These are phyloP conservation scores for Clarias fuscus DNA, from an alignment of 2,797 vertebrate genomes.

Conservation along the genomic window DNA sequence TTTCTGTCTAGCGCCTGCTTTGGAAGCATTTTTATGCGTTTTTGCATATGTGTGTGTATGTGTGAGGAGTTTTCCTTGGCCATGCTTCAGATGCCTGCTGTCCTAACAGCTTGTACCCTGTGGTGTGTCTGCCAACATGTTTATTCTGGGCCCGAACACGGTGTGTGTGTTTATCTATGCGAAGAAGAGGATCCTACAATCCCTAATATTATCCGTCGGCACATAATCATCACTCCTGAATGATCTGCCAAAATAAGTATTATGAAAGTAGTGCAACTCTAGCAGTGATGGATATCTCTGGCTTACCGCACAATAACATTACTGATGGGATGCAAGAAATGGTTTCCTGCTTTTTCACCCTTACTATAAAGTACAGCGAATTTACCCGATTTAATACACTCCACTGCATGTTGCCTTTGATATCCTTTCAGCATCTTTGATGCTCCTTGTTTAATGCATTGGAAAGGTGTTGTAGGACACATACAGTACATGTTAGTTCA, in stretches of 20 bases:
- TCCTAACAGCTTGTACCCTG: neutral
- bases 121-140: slow-evolving; percentile 2
- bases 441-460: neutral
- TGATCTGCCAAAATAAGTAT: slow-evolving; percentile 33
- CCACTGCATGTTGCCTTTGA: slow-evolving; percentile 9
- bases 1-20: neutral
- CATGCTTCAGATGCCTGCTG: slow-evolving; percentile 20
- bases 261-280: slow-evolving; percentile 22
- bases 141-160: slow-evolving; percentile 13
- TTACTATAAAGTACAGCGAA: slow-evolving; percentile 17
- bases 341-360: slow-evolving; percentile 37
- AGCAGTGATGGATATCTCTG: slow-evolving; percentile 31
- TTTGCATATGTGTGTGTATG: neutral
- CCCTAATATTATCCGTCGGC: neutral
- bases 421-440: slow-evolving; percentile 9
- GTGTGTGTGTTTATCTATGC: neutral
- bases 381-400: slow-evolving; percentile 12
- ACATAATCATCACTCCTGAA: slow-evolving; percentile 10
- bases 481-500: neutral
- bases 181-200: slow-evolving; percentile 6
- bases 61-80: slow-evolving; percentile 21
- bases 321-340: slow-evolving; percentile 34
- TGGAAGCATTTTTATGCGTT: slow-evolving; percentile 2
- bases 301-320: slow-evolving; percentile 18
- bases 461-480: neutral